phyloP scores from a whole-genome alignment of 2,888 invertebrate genomes.

The Carcina quercana region DNA sequence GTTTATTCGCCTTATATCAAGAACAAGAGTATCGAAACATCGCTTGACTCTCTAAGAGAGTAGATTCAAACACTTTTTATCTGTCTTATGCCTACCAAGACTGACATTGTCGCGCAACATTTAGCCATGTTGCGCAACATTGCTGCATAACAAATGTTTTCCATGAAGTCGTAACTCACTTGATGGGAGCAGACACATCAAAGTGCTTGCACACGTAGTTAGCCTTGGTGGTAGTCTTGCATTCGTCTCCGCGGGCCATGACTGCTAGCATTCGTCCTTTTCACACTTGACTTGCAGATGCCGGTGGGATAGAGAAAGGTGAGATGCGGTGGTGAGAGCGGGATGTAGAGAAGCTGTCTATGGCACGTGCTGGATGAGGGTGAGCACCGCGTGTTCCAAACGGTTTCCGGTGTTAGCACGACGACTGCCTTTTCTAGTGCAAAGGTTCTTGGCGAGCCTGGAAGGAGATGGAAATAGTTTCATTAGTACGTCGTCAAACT shows the following conservation, averaged over 20 bases:
- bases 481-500: background rate
- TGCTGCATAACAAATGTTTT: too few relatives aligned
- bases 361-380: constrained; percentile 89
- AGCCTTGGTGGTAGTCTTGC: constrained; percentile 58
- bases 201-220: constrained; percentile 57
- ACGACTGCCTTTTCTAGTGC: constrained; percentile 87
- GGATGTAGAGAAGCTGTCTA: constrained; percentile 66
- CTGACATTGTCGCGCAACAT: too few relatives aligned
- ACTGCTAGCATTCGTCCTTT: constrained; percentile 32
- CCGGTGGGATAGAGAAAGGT: constrained; percentile 43
- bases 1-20: too few relatives aligned
- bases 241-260: constrained; percentile 71
- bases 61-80: too few relatives aligned
- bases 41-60: too few relatives aligned
- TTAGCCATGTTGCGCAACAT: too few relatives aligned
- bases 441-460: constrained; percentile 88
- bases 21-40: too few relatives aligned
- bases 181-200: constrained; percentile 49
- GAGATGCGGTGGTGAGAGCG: constrained; percentile 22
- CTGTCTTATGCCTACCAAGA: too few relatives aligned
- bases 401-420: constrained; percentile 90
- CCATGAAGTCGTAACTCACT: constrained; percentile 37
- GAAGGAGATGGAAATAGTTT: constrained; percentile 24
- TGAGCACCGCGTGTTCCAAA: constrained; percentile 88
- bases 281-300: constrained; percentile 36